Base-by-base conservation (phyloP, 2,888 invertebrate genomes). In the Brassicogethes aeneus region DNA sequence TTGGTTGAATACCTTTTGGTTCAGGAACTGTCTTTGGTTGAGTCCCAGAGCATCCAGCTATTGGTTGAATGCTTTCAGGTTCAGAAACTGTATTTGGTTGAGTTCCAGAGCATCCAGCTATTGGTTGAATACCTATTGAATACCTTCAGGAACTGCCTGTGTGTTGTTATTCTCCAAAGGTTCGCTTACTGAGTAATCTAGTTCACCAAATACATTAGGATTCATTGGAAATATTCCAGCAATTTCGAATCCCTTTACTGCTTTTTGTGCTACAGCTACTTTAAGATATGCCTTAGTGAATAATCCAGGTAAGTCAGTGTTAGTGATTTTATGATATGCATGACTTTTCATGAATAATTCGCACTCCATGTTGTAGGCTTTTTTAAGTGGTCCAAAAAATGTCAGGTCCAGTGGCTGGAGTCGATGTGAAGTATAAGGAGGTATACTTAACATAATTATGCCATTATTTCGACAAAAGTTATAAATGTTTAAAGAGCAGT, bases 401-500 rank as follows among this genome's bases (percentile, higher is more conserved):
- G 42, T 37, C 3, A 42, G 34, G 35, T 46, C 49, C 13, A 49
- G 36, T 13, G 46, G 45, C 33, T 49, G 45, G 15, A 45, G 31
- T 5, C 34, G 34, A 38, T 49, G 41, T 29, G 43, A 47, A 2
- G 45, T 43, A 29, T 48, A 44, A 1, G 48, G 46, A n/a, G 48
- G 42, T 10, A 44, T 17, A 14, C 35, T 32, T 16, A 47, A n/a
- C 30, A 45, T 33, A 42, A 33, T 16, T 16, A 49, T 45, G 7
- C 40, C 38, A 33, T 39, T 40, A 16, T 37, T 32, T 39, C 42
- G 34, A 36, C 45, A 47, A 32, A 42, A 47, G 8, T 42, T 35
- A 42, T 44, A 46, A 31, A 38, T 33, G 1, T 15, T 14, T 13
- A 49, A 17, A 2, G 40, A 36, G 14, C 15, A 35, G 30, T 50